A percentile compares a stretch with the other conserved stretches of the same genome.
Conservation (phyloP, 2,797 vertebrate species). For the Centroberyx gerrardi region DNA sequence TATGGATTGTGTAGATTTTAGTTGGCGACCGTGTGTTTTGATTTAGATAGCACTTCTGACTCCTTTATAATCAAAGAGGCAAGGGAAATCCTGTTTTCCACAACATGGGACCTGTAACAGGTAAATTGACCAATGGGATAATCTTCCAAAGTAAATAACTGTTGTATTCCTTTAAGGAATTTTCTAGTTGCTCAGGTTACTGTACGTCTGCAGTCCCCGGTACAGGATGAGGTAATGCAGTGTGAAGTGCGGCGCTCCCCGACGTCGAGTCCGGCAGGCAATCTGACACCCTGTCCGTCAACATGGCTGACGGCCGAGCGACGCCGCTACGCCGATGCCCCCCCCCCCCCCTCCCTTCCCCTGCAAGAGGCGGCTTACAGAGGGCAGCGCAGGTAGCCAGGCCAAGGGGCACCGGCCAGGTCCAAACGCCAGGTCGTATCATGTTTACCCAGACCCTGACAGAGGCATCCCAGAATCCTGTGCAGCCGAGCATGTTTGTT, state of each 20-base stretch:
- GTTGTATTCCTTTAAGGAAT: neutral
- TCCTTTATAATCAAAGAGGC: too few species aligned
- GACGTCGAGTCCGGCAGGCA: conserved; percentile 25
- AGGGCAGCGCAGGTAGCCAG: conserved; percentile 44
- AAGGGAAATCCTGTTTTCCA: too few species aligned
- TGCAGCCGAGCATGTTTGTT: conserved; percentile 54
- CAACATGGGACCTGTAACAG: too few species aligned
- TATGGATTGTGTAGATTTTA: too few species aligned
- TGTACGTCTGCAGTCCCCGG: neutral
- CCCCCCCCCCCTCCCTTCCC: conserved; percentile 18
- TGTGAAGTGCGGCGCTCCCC: conserved; percentile 29
- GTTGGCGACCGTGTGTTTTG: too few species aligned
- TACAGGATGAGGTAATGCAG: conserved; percentile 26
- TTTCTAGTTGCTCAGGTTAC: neutral
- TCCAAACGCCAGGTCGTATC: conserved; percentile 69
- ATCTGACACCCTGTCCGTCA: conserved; percentile 52
- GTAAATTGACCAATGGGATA: too few species aligned
- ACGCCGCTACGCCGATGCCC: conserved; percentile 20
- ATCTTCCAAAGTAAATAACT: conserved; percentile 7
- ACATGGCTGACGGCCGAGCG: conserved; percentile 20
- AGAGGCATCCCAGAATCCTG: conserved; percentile 41
- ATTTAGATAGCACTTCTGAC: too few species aligned
- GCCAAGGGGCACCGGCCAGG: conserved; percentile 57
- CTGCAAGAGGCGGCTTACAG: conserved; percentile 29
- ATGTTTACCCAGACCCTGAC: conserved; percentile 62